A percentile compares a stretch with the other conserved stretches of the same genome.
phyloP scores from a whole-genome alignment of 2,797 vertebrate species.

The Alca torda region DNA sequence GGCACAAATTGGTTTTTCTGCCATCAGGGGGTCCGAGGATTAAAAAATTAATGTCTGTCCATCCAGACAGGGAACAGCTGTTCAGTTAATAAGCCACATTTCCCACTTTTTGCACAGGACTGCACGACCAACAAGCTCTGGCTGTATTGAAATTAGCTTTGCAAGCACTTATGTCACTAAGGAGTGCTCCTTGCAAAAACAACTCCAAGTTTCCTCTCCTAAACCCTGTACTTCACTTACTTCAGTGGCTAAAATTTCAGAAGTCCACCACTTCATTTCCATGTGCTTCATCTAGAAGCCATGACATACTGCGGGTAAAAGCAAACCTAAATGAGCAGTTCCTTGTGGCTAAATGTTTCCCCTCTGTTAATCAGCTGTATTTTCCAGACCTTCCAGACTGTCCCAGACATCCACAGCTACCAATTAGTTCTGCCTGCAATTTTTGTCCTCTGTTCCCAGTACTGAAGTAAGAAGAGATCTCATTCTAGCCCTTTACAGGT shows the following conservation, averaged over 20 bases:
- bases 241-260: background rate
- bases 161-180: background rate
- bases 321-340: background rate
- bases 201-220: background rate
- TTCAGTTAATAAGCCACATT: constrained; percentile 59
- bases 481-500: background rate
- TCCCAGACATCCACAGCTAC: background rate
- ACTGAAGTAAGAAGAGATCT: background rate
- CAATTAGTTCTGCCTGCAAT: background rate
- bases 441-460: background rate
- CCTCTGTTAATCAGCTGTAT: background rate
- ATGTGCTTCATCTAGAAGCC: background rate
- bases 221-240: background rate
- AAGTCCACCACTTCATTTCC: background rate
- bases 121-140: background rate
- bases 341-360: background rate
- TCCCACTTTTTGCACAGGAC: constrained; percentile 26
- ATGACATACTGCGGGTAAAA: background rate
- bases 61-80: constrained; percentile 74
- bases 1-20: constrained; percentile 70
- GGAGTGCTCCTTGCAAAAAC: background rate
- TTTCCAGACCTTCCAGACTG: background rate
- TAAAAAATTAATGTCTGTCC: constrained; percentile 74
- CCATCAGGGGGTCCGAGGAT: constrained; percentile 62
- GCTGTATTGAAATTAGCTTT: background rate